Evolutionary conservation across 1,140 invertebrate species (phyloP).

Genomic region (Cecropterus lyciades): DNA sequence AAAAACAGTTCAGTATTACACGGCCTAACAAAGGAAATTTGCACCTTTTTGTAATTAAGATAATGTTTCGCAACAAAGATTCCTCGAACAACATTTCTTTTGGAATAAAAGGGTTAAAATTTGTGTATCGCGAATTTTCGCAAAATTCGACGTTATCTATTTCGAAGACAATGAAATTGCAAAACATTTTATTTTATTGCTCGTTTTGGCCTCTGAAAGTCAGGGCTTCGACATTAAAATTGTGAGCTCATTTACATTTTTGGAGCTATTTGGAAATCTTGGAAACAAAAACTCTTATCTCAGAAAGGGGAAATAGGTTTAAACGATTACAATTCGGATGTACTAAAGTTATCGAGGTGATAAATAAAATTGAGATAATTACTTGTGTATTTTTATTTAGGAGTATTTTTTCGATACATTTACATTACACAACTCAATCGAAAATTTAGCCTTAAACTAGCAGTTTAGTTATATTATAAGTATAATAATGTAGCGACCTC

Average conservation of each 20-base stretch:
- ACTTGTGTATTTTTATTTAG: too few relatives aligned
- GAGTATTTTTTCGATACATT: too few relatives aligned
- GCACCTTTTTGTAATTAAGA: constrained; percentile 30
- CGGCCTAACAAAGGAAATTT: constrained; percentile 21
- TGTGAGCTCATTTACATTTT: constrained; percentile 23
- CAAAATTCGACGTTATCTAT: constrained; percentile 30
- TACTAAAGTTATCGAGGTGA: too few relatives aligned
- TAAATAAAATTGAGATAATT: too few relatives aligned
- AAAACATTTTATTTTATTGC: constrained; percentile 31
- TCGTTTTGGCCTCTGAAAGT: constrained; percentile 19
- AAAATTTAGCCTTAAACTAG: too few relatives aligned
- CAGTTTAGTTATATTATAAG: too few relatives aligned
- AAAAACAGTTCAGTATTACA: constrained; percentile 1
- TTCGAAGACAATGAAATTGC: constrained; percentile 26
- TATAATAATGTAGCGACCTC: too few relatives aligned
- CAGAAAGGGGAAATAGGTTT: not conserved
- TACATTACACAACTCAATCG: too few relatives aligned
- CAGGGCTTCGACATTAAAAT: constrained; percentile 21
- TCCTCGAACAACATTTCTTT: constrained; percentile 20
- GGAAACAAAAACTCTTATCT: not conserved
- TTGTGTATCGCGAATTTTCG: constrained; percentile 32
- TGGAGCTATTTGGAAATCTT: constrained; percentile 19
- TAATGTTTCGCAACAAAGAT: constrained; percentile 24
- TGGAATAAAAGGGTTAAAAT: constrained; percentile 27
- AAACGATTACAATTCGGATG: not conserved